phyloP scores from a whole-genome alignment of 2,113 vertebrate species.

The Tetraodon nigroviridis region DNA sequence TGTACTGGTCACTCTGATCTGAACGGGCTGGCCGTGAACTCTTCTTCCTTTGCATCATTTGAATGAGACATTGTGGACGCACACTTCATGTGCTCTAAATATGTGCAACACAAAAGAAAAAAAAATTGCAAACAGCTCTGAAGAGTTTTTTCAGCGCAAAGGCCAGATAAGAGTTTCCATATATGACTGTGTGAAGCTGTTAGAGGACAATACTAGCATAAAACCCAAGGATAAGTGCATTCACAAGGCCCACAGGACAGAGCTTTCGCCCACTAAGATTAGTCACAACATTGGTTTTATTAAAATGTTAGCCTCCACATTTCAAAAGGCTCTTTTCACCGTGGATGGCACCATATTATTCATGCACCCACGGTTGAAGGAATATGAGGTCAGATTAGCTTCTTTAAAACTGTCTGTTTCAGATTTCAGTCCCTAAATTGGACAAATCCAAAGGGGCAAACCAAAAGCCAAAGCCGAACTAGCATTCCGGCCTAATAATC shows the following conservation, averaged over 20 bases:
- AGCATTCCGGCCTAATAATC: no score
- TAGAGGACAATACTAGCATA: not conserved
- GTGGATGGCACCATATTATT: not conserved
- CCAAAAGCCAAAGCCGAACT: no score
- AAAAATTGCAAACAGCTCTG: conserved; percentile 1
- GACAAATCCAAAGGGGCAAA: no score
- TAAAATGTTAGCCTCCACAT: conserved; percentile 18
- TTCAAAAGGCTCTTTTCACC: conserved; percentile 7
- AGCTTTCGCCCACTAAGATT: conserved; percentile 18
- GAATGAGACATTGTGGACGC: not conserved
- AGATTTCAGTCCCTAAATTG: not conserved
- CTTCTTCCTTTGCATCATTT: not conserved
- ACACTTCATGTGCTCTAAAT: not conserved
- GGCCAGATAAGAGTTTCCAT: not conserved
- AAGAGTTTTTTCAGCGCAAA: not conserved
- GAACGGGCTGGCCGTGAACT: conserved; percentile 29
- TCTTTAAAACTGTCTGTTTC: not conserved
- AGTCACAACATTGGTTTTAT: conserved; percentile 22
- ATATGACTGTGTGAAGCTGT: not conserved
- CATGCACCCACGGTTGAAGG: not conserved
- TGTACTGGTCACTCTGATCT: conserved; percentile 60
- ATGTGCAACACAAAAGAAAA: not conserved
- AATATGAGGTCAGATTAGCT: not conserved
- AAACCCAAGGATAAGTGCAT: conserved; percentile 1
- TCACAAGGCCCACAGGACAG: conserved; percentile 16